phyloP scores from a whole-genome alignment of 2,113 vertebrate species.

The Nymphicus hollandicus region DNA sequence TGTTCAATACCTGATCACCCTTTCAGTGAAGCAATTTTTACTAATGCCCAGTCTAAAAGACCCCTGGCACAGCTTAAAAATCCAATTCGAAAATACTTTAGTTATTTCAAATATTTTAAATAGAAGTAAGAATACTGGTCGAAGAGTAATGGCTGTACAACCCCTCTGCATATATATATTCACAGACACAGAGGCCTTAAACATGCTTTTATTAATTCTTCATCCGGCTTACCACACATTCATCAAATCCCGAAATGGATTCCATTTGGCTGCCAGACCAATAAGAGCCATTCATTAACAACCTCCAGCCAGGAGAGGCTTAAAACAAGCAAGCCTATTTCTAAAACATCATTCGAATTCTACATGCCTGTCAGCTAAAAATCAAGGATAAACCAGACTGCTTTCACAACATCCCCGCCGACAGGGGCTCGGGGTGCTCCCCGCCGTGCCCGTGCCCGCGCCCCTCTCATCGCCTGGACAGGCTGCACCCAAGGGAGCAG shows the following conservation, averaged over 20 bases:
- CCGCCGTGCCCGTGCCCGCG: fast-evolving
- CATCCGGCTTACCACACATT: no score
- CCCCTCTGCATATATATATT: not conserved
- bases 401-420: fast-evolving
- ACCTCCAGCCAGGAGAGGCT: no score
- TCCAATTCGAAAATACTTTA: fast-evolving
- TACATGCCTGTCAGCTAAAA: fast-evolving
- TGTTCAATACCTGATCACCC: not conserved
- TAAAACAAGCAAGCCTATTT: no score
- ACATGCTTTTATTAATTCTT: not conserved
- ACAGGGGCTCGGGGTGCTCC: fast-evolving
- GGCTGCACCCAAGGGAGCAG: fast-evolving
- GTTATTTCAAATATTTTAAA: not conserved
- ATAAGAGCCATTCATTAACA: not conserved
- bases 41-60: not conserved
- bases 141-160: not conserved
- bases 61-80: not conserved
- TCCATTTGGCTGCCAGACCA: fast-evolving
- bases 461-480: no score
- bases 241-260: not conserved
- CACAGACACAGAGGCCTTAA: not conserved
- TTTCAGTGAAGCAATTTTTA: not conserved
- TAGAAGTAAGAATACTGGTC: fast-evolving
- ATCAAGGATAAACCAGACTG: fast-evolving
- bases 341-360: not conserved